Conservation (phyloP, 1,140 invertebrate genomes). For the Magallana angulata region DNA sequence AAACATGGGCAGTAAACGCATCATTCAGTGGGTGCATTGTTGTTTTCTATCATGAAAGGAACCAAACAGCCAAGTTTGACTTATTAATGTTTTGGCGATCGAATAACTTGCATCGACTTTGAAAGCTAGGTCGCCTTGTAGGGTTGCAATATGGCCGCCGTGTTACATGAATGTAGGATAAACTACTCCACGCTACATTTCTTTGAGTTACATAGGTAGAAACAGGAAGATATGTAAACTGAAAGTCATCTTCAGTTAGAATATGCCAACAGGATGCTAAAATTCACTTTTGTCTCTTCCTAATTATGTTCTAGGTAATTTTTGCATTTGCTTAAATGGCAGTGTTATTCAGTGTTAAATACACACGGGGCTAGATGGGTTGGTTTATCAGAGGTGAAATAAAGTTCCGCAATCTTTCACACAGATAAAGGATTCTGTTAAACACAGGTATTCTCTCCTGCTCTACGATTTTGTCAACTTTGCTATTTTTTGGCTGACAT, state of each 20-base stretch:
- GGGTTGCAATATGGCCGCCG: constrained; percentile 30
- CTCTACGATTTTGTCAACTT: constrained; percentile 19
- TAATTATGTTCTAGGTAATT: neutral
- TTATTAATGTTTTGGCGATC: constrained; percentile 27
- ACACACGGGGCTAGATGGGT: neutral
- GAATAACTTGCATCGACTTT: constrained; percentile 23
- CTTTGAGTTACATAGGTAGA: neutral
- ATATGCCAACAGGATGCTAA: neutral
- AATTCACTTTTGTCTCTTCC: neutral
- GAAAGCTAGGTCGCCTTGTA: neutral
- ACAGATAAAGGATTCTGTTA: constrained; percentile 29
- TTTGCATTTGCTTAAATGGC: constrained; percentile 12
- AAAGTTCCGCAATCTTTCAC: constrained; percentile 23
- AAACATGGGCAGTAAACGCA: constrained; percentile 7
- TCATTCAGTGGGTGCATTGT: neutral
- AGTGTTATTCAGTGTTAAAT: neutral
- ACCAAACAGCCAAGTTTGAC: neutral
- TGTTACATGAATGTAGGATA: constrained; percentile 20
- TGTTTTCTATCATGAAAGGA: neutral
- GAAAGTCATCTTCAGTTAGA: constrained; percentile 12
- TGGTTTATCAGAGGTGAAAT: constrained; percentile 20
- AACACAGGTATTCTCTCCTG: constrained; percentile 18
- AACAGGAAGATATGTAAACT: neutral
- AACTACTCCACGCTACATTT: neutral
- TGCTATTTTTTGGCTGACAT: neutral